Conservation (phyloP, 2,888 invertebrate genomes). For the Hyalella azteca region DNA sequence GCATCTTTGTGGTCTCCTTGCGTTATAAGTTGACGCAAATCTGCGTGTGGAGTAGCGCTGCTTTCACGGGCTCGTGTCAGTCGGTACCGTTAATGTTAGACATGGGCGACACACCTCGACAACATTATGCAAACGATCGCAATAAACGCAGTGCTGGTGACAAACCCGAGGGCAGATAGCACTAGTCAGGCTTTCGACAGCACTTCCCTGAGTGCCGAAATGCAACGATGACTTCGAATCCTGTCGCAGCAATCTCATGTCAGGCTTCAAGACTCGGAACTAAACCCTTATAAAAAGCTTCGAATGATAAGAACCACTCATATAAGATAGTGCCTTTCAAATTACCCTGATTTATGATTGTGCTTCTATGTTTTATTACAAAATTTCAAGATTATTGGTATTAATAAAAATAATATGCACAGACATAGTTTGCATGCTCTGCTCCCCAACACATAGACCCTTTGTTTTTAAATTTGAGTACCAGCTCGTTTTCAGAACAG, state of each 20-base stretch:
- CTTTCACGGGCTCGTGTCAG: background rate
- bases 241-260: conserved; percentile 7
- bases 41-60: conserved; percentile 1
- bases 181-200: conserved; percentile 35
- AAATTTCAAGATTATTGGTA: too few relatives aligned
- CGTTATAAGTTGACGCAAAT: background rate
- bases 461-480: too few relatives aligned
- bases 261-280: background rate
- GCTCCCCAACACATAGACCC: too few relatives aligned
- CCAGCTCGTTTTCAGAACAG: too few relatives aligned
- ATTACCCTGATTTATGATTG: too few relatives aligned
- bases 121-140: conserved; percentile 32
- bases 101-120: conserved; percentile 30
- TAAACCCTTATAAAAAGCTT: too few relatives aligned
- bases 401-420: too few relatives aligned
- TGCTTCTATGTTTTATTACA: too few relatives aligned
- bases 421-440: too few relatives aligned
- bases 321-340: too few relatives aligned
- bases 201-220: conserved; percentile 4
- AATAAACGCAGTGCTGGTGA: conserved; percentile 28
- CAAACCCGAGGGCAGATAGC: conserved; percentile 26
- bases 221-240: conserved; percentile 13
- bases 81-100: conserved; percentile 22
- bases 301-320: too few relatives aligned
- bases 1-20: background rate